Conservation (phyloP, 2,113 vertebrate genomes). For the Melanotaenia duboulayi region DNA sequence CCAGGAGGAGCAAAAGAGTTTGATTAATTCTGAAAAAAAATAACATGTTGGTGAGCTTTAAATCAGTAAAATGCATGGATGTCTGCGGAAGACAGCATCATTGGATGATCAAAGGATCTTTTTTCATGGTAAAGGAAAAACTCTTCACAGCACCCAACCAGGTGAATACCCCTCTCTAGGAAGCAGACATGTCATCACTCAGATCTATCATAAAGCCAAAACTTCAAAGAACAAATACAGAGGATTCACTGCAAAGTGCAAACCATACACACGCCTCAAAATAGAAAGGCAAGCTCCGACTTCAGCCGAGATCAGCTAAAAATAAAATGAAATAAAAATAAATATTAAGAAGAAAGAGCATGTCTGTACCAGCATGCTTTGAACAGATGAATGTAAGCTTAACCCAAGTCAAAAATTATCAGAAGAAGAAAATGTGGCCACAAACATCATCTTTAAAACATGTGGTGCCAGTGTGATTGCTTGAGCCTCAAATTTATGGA, state of each 20-base stretch:
- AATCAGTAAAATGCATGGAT: background rate
- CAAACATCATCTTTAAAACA: too few species aligned
- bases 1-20: background rate
- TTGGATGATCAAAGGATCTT: background rate
- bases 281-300: background rate
- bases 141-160: background rate
- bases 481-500: background rate
- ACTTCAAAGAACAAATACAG: background rate
- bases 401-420: too few species aligned
- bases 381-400: background rate
- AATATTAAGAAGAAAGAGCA: background rate
- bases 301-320: too few species aligned
- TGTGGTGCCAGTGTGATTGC: background rate
- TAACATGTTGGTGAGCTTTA: background rate
- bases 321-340: background rate
- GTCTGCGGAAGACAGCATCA: background rate
- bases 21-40: too few species aligned
- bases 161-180: background rate
- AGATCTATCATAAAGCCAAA: background rate
- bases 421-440: too few species aligned
- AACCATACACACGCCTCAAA: background rate
- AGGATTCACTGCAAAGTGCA: background rate
- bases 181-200: background rate
- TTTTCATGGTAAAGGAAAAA: background rate
- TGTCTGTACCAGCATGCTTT: background rate